Base-by-base conservation (phyloP, 2,113 vertebrate genomes). In the Laticauda colubrina region DNA sequence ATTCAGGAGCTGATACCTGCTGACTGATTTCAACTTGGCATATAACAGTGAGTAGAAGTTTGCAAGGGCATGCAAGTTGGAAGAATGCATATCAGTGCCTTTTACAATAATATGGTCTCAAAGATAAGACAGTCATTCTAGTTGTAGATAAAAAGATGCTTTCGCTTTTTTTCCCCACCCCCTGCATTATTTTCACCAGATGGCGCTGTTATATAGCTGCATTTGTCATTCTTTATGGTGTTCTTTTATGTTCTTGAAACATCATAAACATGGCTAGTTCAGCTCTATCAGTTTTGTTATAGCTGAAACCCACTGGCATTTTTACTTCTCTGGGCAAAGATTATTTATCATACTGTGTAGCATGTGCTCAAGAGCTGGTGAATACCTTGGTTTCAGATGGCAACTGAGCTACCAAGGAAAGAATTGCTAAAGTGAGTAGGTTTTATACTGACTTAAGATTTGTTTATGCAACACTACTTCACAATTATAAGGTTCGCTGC, bases 201-300 rank as follows among this genome's bases (percentile, higher is more conserved):
- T 90, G 92, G 92, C 81, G 56, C 75, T 93, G 56, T 90, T 93
- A 90, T 57, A 93, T 87, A 90, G 89, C 34, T 86, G 10, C 88
- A 90, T 89, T 48, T 75, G 34, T 39, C 51, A 56, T 64, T 54
- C 88, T 51, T 89, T 81, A 43, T 81, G 18, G 20, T 23, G 34
- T 43, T 89, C 57, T 29, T 51, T 69, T 54, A 54, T 54, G 23
- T 54, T 43, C 89, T 54, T 87, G 29, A 39, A n/a, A 90, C 7
- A 26, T 59, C 45, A 64, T 87, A 59, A 89, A 81, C 29, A 57
- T 20, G 24, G 54, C 26, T 55, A 81, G 4, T 53, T 86, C 86
- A 93, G 48, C 57, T 86, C 43, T 90, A 56, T 45, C 88, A 59
- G 24, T 61, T 93, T 90, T 86, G 55, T n/a, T 85, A 85, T 34